A percentile compares a stretch with the other conserved stretches of the same genome.
These are phyloP conservation scores for Lineus longissimus DNA, from an alignment of 1,140 invertebrate genomes.

Conservation along the genomic window DNA sequence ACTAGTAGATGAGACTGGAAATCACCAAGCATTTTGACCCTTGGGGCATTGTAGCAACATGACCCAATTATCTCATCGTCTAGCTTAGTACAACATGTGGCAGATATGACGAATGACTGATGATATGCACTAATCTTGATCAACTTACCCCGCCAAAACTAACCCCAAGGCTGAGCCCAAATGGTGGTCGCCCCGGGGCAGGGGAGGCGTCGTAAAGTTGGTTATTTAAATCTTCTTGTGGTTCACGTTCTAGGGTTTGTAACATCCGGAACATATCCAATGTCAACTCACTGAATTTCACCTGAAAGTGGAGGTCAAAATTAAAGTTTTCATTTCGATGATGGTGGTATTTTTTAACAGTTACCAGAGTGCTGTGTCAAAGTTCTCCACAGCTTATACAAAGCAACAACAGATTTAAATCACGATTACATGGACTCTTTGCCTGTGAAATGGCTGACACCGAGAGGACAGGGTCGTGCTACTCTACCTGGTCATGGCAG, in stretches of 20 bases:
- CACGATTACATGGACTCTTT: no score
- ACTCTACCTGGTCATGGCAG: slow-evolving; percentile 74
- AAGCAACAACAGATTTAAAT: no score
- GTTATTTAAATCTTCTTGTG: slow-evolving; percentile 70
- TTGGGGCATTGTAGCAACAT: no score
- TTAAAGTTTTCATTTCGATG: not conserved
- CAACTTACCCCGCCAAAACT: no score
- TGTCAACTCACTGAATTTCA: slow-evolving; percentile 96
- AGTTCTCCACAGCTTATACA: not conserved
- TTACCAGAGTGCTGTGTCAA: not conserved
- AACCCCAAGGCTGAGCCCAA: slow-evolving; percentile 32
- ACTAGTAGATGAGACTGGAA: no score
- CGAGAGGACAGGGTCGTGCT: no score
- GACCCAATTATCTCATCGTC: no score
- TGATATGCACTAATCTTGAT: no score
- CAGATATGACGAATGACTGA: no score
- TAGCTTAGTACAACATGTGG: no score
- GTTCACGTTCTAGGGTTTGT: slow-evolving; percentile 89
- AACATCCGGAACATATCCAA: slow-evolving; percentile 98
- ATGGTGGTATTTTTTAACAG: not conserved
- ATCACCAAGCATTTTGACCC: no score
- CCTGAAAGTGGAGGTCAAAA: slow-evolving; percentile 52
- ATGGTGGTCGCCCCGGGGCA: slow-evolving; percentile 66
- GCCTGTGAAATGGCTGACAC: no score
- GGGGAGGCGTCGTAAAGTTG: slow-evolving; percentile 84